Conservation (phyloP, 2,113 vertebrate genomes). For the Regulus satrapa region DNA sequence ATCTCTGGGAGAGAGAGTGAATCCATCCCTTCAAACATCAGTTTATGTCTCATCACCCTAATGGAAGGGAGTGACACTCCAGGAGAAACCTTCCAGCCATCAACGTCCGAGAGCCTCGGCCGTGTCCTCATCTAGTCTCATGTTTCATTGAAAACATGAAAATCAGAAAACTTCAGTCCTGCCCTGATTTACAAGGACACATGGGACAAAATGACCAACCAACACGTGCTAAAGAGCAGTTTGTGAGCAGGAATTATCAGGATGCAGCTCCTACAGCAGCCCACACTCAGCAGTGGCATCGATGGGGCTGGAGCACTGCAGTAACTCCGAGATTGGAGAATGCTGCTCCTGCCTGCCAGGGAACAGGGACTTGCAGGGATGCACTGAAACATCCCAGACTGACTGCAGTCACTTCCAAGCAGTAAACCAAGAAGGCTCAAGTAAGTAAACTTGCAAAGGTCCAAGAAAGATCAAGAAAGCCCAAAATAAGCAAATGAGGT, state of each 20-base stretch:
- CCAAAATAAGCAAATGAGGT: conserved; percentile 4
- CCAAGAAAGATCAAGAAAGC: not conserved
- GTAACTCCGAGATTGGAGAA: not conserved
- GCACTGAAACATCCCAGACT: not conserved
- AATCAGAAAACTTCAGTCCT: not conserved
- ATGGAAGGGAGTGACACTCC: not conserved
- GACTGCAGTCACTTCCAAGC: not conserved
- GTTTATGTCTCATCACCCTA: not conserved
- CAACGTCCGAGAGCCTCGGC: not conserved
- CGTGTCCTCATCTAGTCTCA: not conserved
- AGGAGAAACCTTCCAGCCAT: not conserved
- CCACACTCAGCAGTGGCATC: not conserved
- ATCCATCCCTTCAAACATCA: not conserved
- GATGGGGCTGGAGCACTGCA: not conserved
- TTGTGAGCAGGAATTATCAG: not conserved
- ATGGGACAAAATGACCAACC: not conserved
- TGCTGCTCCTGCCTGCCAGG: not conserved
- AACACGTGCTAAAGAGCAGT: not conserved
- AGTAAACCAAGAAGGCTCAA: not conserved
- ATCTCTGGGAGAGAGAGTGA: not conserved
- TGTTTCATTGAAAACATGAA: not conserved
- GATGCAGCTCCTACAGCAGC: not conserved
- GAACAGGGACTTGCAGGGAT: not conserved
- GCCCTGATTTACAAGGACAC: not conserved
- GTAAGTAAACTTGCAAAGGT: not conserved